Conservation (phyloP, 2,113 vertebrate genomes). For the Albula glossodonta region DNA sequence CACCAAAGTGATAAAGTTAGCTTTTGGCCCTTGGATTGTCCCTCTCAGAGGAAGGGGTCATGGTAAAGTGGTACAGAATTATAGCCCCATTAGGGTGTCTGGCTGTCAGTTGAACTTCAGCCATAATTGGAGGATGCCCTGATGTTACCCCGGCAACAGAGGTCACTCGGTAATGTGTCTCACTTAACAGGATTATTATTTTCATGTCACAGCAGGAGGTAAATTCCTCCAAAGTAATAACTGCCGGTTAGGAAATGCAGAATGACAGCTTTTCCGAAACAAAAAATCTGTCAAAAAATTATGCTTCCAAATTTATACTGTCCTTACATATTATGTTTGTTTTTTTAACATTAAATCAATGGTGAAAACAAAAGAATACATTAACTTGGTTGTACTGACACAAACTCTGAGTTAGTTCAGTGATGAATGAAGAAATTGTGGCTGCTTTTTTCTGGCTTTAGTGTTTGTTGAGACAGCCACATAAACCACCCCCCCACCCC, state of each 20-base stretch:
- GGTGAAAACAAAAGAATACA: no score
- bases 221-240: neutral
- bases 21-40: neutral
- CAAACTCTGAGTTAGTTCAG: neutral
- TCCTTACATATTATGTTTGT: neutral
- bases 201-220: slow-evolving; percentile 32
- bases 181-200: slow-evolving; percentile 27
- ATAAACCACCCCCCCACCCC: neutral
- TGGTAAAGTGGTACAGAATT: slow-evolving; percentile 34
- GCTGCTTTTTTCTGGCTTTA: neutral
- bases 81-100: slow-evolving; percentile 47
- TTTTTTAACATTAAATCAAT: neutral
- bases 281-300: neutral
- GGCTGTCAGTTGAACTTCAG: slow-evolving; percentile 43
- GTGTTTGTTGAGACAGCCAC: neutral
- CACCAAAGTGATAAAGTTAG: neutral
- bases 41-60: neutral
- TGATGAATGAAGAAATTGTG: neutral
- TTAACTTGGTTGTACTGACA: neutral
- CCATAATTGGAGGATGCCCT: slow-evolving; percentile 38
- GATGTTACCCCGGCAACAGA: slow-evolving; percentile 33
- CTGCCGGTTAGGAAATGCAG: neutral
- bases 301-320: no score
- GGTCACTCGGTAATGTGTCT: slow-evolving; percentile 35
- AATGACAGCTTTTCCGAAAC: neutral